These are phyloP conservation scores for Nineta flava DNA, from an alignment of 2,888 invertebrate species.

Conservation along the genomic window DNA sequence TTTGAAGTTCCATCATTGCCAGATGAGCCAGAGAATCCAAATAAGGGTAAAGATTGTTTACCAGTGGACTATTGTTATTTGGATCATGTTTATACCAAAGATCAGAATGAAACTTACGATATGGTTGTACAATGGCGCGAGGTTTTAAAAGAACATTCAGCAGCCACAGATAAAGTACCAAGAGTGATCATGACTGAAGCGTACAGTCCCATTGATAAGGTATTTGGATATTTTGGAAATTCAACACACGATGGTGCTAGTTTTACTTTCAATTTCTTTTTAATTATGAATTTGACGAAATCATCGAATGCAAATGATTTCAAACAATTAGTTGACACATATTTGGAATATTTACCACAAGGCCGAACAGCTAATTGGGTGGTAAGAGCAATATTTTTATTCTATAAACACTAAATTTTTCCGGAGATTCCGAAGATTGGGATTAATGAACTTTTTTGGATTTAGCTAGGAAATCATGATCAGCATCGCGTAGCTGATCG, in stretches of 20 bases:
- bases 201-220: conserved; percentile 40
- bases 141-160: conserved; percentile 38
- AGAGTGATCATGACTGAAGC: conserved; percentile 65
- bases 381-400: conserved; percentile 32
- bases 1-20: conserved; percentile 25
- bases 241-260: conserved; percentile 43
- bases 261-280: conserved; percentile 63
- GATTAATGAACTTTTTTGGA: not conserved
- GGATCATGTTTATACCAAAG: conserved; percentile 37
- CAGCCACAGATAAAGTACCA: conserved; percentile 23
- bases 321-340: conserved; percentile 42
- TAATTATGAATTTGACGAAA: conserved; percentile 42
- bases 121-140: conserved; percentile 50
- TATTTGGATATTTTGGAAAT: conserved; percentile 48
- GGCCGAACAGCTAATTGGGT: conserved; percentile 58
- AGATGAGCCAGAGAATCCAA: conserved; percentile 26
- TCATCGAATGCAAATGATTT: conserved; percentile 42
- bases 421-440: not conserved
- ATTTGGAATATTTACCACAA: conserved; percentile 45
- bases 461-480: conserved; percentile 64
- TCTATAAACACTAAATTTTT: not conserved
- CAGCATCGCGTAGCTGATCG: conserved; percentile 52
- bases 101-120: conserved; percentile 39
- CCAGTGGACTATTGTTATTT: conserved; percentile 19
- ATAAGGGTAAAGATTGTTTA: conserved; percentile 3